Percentiles rank a stretch among this genome's conserved stretches.
These are phyloP conservation scores for Acipenser ruthenus DNA, from an alignment of 2,797 vertebrate genomes.

Conservation along the genomic window DNA sequence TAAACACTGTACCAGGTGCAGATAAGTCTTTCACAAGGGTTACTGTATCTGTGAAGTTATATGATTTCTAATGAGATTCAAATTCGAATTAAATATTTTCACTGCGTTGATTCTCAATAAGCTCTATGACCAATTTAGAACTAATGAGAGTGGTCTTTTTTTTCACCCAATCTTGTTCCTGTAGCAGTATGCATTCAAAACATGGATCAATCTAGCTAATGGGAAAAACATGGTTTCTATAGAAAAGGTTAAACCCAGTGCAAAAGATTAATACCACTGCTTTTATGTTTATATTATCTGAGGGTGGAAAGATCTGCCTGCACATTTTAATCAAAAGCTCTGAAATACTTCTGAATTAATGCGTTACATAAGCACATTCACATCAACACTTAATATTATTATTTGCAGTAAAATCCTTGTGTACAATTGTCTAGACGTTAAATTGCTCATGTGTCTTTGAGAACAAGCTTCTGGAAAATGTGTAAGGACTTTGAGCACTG, in stretches of 20 bases:
- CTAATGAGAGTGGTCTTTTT: constrained; percentile 55
- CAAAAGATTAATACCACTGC: too few relatives aligned
- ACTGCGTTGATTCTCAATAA: constrained; percentile 51
- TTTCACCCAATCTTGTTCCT: constrained; percentile 34
- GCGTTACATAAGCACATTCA: too few relatives aligned
- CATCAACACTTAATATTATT: too few relatives aligned
- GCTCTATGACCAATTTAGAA: constrained; percentile 61
- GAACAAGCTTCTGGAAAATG: not conserved
- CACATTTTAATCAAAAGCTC: too few relatives aligned
- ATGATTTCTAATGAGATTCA: constrained; percentile 72
- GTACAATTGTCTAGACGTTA: too few relatives aligned
- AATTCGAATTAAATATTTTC: constrained; percentile 50
- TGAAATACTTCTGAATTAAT: too few relatives aligned
- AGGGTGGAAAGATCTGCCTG: too few relatives aligned
- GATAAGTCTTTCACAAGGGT: constrained; percentile 48
- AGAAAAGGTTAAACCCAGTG: constrained; percentile 7
- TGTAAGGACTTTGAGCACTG: not conserved
- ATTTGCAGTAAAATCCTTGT: too few relatives aligned
- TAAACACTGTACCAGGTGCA: constrained; percentile 83
- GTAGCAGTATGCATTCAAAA: constrained; percentile 13
- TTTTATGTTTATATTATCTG: too few relatives aligned
- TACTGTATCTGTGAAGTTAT: constrained; percentile 53
- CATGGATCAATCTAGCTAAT: constrained; percentile 10
- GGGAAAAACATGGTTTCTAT: constrained; percentile 9
- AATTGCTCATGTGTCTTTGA: too few relatives aligned